Conservation (phyloP, 2,113 vertebrate genomes). For the Lycocorax pyrrhopterus region DNA sequence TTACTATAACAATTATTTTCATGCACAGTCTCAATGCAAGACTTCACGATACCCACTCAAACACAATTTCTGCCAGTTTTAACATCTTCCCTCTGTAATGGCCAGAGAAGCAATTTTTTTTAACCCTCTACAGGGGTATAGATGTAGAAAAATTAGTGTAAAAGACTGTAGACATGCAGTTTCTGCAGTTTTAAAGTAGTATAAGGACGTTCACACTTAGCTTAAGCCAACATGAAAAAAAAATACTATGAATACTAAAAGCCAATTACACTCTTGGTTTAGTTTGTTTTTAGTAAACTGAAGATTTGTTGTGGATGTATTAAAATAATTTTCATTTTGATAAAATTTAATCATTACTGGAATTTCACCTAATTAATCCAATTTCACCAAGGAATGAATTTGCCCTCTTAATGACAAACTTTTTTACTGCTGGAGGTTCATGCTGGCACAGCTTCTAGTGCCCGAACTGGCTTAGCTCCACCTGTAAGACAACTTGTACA, state of each 20-base stretch:
- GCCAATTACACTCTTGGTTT: fast-evolving
- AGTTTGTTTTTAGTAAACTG: neutral
- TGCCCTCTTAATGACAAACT: neutral
- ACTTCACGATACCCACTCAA: neutral
- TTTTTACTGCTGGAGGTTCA: neutral
- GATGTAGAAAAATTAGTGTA: neutral
- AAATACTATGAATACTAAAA: neutral
- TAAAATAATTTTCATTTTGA: neutral
- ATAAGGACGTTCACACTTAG: neutral
- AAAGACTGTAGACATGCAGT: neutral
- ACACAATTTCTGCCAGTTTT: neutral
- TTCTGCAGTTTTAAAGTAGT: neutral
- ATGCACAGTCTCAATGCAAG: neutral
- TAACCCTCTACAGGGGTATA: fast-evolving
- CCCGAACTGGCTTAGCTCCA: neutral
- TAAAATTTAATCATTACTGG: neutral
- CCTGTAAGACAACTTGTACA: neutral
- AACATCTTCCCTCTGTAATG: neutral
- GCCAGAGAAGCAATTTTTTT: neutral
- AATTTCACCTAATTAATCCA: neutral
- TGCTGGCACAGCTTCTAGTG: neutral
- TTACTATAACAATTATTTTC: neutral
- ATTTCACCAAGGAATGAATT: neutral
- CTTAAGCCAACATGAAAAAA: neutral
- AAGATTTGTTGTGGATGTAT: neutral